Evolutionary conservation across 2,797 vertebrate species (phyloP).

Genomic region (Hydrophis major): DNA sequence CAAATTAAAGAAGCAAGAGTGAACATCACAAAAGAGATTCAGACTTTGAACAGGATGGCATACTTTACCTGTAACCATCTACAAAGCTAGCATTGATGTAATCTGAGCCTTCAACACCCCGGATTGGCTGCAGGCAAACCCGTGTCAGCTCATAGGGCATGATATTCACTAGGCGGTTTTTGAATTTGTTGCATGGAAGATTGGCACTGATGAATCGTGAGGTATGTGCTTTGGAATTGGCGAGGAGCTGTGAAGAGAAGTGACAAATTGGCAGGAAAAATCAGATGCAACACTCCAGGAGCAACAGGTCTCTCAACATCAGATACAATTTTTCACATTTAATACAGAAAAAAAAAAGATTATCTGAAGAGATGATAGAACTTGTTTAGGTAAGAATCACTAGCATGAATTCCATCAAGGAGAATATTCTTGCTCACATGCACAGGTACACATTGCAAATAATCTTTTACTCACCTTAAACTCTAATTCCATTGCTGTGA

Average conservation of each 20-base stretch:
- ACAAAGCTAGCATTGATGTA: conserved; percentile 98
- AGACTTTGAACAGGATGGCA: neutral
- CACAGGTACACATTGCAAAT: neutral
- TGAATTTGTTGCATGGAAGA: conserved; percentile 96
- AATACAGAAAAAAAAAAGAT: neutral
- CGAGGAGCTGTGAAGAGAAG: conserved; percentile 78
- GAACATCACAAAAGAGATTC: accelerated
- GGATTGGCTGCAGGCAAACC: conserved; percentile 92
- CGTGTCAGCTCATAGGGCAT: conserved; percentile 94
- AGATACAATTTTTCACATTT: accelerated
- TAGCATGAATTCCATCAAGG: neutral
- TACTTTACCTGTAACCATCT: conserved; percentile 88
- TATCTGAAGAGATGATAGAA: neutral
- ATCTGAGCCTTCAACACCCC: conserved; percentile 93
- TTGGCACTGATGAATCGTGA: conserved; percentile 97
- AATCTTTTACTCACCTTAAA: conserved; percentile 82
- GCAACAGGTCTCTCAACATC: neutral
- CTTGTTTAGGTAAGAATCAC: neutral
- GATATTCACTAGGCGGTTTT: conserved; percentile 95
- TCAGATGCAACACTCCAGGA: neutral
- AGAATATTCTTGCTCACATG: neutral
- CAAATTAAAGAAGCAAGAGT: neutral
- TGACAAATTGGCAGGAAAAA: conserved; percentile 1
- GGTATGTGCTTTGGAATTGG: conserved; percentile 91
- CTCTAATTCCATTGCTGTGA: conserved; percentile 92